These are phyloP conservation scores for Fringilla coelebs DNA, from an alignment of 2,797 vertebrate genomes.

Conservation along the genomic window DNA sequence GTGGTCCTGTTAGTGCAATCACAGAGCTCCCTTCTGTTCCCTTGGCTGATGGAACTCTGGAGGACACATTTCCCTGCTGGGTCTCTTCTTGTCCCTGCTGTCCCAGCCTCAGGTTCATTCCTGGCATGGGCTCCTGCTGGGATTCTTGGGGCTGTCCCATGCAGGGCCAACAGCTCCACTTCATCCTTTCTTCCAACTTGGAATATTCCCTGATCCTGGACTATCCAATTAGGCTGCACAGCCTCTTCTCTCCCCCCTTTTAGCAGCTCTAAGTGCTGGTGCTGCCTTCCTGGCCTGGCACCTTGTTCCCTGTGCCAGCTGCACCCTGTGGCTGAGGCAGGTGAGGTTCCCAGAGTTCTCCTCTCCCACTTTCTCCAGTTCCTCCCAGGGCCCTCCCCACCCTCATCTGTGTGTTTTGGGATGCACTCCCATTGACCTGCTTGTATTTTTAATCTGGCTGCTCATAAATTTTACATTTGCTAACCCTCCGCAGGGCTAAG, in stretches of 20 bases:
- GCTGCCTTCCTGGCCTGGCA: neutral
- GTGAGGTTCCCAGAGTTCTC: accelerated
- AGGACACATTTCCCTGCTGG: neutral
- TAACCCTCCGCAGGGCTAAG: neutral
- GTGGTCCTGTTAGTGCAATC: conserved; percentile 22
- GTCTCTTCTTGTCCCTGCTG: neutral
- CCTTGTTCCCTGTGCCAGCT: neutral
- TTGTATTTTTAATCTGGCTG: conserved; percentile 33
- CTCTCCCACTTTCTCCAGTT: neutral
- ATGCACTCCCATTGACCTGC: neutral
- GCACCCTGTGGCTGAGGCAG: neutral
- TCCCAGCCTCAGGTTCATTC: neutral
- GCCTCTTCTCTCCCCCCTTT: neutral
- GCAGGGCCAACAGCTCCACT: neutral
- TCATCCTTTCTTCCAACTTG: neutral
- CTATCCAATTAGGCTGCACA: neutral
- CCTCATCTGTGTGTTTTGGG: neutral
- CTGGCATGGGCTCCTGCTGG: neutral
- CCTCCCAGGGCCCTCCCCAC: neutral
- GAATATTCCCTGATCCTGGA: neutral
- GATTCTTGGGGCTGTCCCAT: neutral
- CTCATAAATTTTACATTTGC: conserved; percentile 8
- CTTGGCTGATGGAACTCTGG: neutral
- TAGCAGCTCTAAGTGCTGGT: neutral
- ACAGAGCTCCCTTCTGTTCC: neutral